A percentile compares a stretch with the other conserved stretches of the same genome.
Conservation (phyloP, 1,140 invertebrate species). For the Zaprionus lachaisei region DNA sequence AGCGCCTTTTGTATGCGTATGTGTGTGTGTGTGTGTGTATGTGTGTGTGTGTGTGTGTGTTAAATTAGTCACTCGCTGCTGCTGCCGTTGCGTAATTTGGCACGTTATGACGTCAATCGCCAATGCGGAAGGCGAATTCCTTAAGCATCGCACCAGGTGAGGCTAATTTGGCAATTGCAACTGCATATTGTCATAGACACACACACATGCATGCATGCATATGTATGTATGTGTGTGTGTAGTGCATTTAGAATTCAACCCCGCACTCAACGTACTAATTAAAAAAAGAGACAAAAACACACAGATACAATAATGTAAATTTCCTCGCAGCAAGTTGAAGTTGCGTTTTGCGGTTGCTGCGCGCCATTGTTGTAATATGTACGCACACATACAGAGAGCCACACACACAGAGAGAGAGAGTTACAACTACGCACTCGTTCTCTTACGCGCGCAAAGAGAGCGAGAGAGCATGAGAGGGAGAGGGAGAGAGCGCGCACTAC, state of each 20-base stretch:
- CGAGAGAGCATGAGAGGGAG: slow-evolving; percentile 17
- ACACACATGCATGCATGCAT: background rate
- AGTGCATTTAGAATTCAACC: background rate
- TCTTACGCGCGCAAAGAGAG: slow-evolving; percentile 26
- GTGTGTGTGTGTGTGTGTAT: slow-evolving; percentile 22
- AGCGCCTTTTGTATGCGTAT: background rate
- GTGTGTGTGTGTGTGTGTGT: slow-evolving; percentile 39
- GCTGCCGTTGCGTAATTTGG: slow-evolving; percentile 61
- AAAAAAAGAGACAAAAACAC: slow-evolving; percentile 14
- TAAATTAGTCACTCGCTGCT: slow-evolving; percentile 64
- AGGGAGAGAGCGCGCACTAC: slow-evolving; percentile 48
- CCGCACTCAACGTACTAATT: slow-evolving; percentile 1
- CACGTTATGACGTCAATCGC: slow-evolving; percentile 63
- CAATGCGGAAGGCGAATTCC: slow-evolving; percentile 22
- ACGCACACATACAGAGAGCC: slow-evolving; percentile 26
- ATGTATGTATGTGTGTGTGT: too few species aligned
- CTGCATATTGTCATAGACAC: background rate
- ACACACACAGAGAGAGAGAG: slow-evolving; percentile 3
- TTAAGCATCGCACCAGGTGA: slow-evolving; percentile 1
- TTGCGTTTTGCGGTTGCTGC: slow-evolving; percentile 45
- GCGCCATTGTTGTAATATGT: slow-evolving; percentile 42
- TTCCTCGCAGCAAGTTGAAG: slow-evolving; percentile 31
- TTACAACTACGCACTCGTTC: slow-evolving; percentile 36
- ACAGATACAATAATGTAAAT: slow-evolving; percentile 26
- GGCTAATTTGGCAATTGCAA: slow-evolving; percentile 5